phyloP scores from a whole-genome alignment of 2,797 vertebrate species.

The Morelia viridis region DNA sequence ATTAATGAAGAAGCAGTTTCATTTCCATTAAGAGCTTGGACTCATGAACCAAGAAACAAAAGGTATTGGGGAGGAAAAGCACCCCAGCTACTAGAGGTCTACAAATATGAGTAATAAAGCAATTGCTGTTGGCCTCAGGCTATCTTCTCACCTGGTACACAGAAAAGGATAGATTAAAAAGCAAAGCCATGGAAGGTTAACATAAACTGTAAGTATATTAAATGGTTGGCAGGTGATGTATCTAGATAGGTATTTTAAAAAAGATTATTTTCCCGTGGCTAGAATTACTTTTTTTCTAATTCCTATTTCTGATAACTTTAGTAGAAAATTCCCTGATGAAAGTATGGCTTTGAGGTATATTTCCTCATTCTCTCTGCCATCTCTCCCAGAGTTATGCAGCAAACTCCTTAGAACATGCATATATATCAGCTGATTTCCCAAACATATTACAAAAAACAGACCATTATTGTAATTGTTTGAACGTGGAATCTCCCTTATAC shows the following conservation, averaged over 20 bases:
- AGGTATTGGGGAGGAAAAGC: conserved; percentile 15
- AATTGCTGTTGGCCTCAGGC: conserved; percentile 42
- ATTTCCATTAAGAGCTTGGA: conserved; percentile 34
- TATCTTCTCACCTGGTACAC: conserved; percentile 36
- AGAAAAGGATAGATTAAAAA: conserved; percentile 45
- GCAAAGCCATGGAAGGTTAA: conserved; percentile 51
- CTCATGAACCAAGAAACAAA: conserved; percentile 34
- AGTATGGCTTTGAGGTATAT: conserved; percentile 26
- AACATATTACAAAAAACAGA: conserved; percentile 1
- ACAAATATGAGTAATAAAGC: conserved; percentile 35
- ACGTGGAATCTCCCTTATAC: conserved; percentile 23
- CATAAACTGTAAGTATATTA: conserved; percentile 58
- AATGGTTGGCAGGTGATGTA: conserved; percentile 59
- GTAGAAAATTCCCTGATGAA: conserved; percentile 43
- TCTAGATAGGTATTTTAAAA: conserved; percentile 48
- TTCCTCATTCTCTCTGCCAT: background rate
- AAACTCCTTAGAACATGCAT: background rate
- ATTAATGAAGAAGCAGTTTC: conserved; percentile 43
- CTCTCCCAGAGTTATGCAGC: conserved; percentile 1
- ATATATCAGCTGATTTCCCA: background rate
- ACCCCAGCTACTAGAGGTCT: conserved; percentile 26
- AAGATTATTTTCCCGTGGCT: conserved; percentile 49
- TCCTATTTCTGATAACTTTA: conserved; percentile 53
- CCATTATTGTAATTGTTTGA: conserved; percentile 24
- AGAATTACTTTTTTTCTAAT: conserved; percentile 50